A percentile compares a stretch with the other conserved stretches of the same genome.
phyloP scores from a whole-genome alignment of 2,888 invertebrate species.

The Lasioglossum morio region DNA sequence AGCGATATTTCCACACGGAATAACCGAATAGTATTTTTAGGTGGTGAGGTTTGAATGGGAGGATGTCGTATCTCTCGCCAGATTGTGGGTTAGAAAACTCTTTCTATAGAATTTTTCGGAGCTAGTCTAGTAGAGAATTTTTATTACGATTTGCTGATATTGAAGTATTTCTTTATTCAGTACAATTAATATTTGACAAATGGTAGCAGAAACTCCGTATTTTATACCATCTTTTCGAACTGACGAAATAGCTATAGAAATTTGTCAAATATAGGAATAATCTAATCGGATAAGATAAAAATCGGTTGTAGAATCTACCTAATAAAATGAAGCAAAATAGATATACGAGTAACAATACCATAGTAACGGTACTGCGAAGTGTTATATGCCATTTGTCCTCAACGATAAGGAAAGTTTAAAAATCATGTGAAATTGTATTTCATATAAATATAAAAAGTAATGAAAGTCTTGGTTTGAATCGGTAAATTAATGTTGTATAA shows the following conservation, averaged over 20 bases:
- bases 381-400: background rate
- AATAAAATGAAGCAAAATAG: background rate
- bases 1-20: background rate
- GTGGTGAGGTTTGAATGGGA: background rate
- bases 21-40: background rate
- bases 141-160: background rate
- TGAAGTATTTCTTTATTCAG: background rate
- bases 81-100: background rate
- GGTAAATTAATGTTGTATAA: background rate
- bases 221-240: background rate
- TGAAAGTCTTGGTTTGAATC: background rate
- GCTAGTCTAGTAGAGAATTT: background rate
- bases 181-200: background rate
- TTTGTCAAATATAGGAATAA: background rate
- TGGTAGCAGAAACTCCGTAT: background rate
- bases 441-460: background rate
- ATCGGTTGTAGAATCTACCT: background rate
- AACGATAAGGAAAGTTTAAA: background rate
- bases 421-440: background rate
- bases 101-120: background rate
- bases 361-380: background rate
- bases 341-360: background rate
- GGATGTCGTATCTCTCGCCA: background rate
- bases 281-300: slow-evolving; percentile 20
- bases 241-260: slow-evolving; percentile 4